These are phyloP conservation scores for Phalacrocorax aristotelis DNA, from an alignment of 2,113 vertebrate genomes.

Conservation along the genomic window DNA sequence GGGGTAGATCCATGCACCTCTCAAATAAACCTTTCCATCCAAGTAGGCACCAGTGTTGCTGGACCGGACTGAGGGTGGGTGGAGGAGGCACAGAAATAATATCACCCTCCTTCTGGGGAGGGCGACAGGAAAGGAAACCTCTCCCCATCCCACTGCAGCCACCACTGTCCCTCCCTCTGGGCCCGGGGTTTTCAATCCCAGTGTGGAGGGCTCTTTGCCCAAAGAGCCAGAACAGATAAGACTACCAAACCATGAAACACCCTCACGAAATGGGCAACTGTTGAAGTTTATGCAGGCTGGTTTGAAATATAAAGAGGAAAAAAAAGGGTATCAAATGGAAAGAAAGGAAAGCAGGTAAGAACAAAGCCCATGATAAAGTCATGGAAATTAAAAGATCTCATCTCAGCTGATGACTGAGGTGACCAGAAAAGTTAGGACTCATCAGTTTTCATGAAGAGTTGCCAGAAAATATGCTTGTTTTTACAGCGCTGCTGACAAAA, in stretches of 20 bases:
- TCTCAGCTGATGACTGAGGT: neutral
- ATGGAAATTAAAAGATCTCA: neutral
- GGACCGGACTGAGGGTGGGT: neutral
- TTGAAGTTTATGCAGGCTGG: neutral
- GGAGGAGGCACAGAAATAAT: neutral
- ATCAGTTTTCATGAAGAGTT: rapidly evolving
- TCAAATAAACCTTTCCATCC: neutral
- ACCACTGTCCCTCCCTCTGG: neutral
- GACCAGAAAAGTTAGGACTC: neutral
- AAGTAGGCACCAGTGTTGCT: rapidly evolving
- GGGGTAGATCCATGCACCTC: neutral
- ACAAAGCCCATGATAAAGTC: neutral
- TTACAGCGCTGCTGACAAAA: neutral
- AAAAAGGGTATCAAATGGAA: neutral
- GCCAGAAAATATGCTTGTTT: neutral
- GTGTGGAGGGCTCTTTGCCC: neutral
- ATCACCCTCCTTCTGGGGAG: neutral
- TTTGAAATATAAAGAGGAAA: neutral
- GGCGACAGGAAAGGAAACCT: neutral
- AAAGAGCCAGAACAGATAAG: neutral
- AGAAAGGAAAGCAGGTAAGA: neutral
- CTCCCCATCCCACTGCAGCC: rapidly evolving
- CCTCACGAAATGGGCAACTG: neutral
- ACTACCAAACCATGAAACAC: neutral
- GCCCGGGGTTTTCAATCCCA: neutral